phyloP scores from a whole-genome alignment of 2,888 invertebrate genomes.

The Orthosia incerta region DNA sequence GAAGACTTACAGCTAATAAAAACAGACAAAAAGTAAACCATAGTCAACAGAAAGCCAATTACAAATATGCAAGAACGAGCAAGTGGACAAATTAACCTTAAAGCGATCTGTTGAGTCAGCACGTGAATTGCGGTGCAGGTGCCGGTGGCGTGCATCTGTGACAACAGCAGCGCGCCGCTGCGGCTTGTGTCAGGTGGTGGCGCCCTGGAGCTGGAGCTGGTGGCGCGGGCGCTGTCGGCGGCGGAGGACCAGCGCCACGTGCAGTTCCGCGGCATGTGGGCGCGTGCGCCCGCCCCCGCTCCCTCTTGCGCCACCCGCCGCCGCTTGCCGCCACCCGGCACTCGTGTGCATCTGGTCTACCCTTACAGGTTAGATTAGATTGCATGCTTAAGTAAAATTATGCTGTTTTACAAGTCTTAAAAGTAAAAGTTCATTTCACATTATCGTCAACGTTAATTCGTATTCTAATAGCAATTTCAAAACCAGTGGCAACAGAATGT shows the following conservation, averaged over 20 bases:
- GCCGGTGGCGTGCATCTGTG: conserved; percentile 95
- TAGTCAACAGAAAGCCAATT: no score
- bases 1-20: no score
- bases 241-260: conserved; percentile 96
- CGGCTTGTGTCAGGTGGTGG: conserved; percentile 75
- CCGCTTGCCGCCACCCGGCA: conserved; percentile 78
- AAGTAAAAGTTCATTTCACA: no score
- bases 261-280: conserved; percentile 93
- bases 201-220: conserved; percentile 94
- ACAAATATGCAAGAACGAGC: conserved; percentile 15
- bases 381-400: conserved; percentile 1
- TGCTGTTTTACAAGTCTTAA: not conserved
- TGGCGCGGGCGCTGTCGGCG: conserved; percentile 93
- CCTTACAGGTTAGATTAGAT: conserved; percentile 80
- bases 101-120: not conserved
- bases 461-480: not conserved
- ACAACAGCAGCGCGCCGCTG: conserved; percentile 91
- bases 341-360: conserved; percentile 78
- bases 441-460: not conserved
- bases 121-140: conserved; percentile 77
- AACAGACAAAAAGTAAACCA: no score
- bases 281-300: conserved; percentile 61
- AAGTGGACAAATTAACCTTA: not conserved
- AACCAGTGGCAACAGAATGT: conserved; percentile 62
- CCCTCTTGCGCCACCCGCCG: conserved; percentile 73